phyloP scores from a whole-genome alignment of 2,888 invertebrate species.

The Drepana falcataria region DNA sequence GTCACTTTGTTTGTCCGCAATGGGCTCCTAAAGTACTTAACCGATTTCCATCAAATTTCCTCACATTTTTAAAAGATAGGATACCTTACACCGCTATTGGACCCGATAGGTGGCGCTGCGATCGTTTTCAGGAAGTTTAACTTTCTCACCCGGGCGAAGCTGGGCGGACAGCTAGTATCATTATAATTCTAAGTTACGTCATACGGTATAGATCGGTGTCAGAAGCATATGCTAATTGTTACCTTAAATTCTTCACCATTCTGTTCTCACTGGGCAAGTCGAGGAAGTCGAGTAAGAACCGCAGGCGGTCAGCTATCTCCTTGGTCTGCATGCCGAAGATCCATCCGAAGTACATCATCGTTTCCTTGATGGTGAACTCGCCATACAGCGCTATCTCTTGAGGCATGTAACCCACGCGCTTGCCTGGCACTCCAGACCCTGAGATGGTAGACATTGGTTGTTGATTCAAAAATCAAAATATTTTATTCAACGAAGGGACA shows the following conservation, averaged over 20 bases:
- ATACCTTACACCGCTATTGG: too few relatives aligned
- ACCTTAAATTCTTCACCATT: conserved; percentile 77
- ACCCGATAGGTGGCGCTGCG: too few relatives aligned
- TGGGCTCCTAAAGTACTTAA: too few relatives aligned
- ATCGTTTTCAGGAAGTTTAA: too few relatives aligned
- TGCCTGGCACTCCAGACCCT: conserved; percentile 94
- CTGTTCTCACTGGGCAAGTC: conserved; percentile 93
- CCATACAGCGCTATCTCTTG: conserved; percentile 94
- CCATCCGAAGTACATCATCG: conserved; percentile 97
- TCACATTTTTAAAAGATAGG: too few relatives aligned
- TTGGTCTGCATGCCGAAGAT: conserved; percentile 93
- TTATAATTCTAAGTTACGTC: too few relatives aligned
- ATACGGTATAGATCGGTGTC: too few relatives aligned
- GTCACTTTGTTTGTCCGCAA: too few relatives aligned
- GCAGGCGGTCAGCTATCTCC: conserved; percentile 88
- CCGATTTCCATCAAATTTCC: too few relatives aligned
- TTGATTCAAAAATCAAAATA: background rate
- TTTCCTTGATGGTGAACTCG: conserved; percentile 95
- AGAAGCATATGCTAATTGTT: conserved; percentile 11
- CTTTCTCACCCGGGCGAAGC: too few relatives aligned
- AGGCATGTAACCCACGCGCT: conserved; percentile 98
- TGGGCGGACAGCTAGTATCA: too few relatives aligned
- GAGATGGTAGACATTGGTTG: conserved; percentile 3
- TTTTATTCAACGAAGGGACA: background rate
- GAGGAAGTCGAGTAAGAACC: conserved; percentile 92